Evolutionary conservation across 1,140 invertebrate species (phyloP).

Genomic region (Scaptomyza hsui): DNA sequence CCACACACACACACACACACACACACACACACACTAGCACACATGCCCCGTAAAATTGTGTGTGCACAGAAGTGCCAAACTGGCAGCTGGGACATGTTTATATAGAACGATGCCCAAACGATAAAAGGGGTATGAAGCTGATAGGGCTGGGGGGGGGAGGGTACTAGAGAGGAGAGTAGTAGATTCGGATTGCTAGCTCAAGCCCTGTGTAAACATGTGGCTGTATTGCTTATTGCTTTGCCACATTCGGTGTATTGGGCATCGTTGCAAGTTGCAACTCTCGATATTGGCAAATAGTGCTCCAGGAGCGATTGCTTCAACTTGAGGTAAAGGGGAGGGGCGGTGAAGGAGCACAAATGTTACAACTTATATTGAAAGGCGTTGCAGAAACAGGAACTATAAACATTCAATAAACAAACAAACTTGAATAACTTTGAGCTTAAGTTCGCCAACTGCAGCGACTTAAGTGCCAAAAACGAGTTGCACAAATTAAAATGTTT

Average conservation of each 20-base stretch:
- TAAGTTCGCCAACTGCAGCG: neutral
- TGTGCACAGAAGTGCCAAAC: constrained; percentile 36
- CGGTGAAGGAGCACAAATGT: neutral
- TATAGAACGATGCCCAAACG: constrained; percentile 13
- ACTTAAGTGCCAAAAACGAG: neutral
- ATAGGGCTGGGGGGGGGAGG: neutral
- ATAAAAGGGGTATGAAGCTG: too few relatives aligned
- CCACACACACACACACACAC: neutral
- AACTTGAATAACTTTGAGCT: neutral
- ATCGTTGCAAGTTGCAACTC: constrained; percentile 14
- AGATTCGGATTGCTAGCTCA: constrained; percentile 26
- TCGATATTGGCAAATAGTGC: constrained; percentile 28
- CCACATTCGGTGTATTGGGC: constrained; percentile 5
- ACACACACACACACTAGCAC: neutral
- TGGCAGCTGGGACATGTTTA: constrained; percentile 43
- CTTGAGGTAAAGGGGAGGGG: neutral
- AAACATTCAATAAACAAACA: constrained; percentile 17
- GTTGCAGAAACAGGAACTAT: neutral
- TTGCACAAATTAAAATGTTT: neutral
- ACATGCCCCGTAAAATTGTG: constrained; percentile 15
- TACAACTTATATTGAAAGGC: constrained; percentile 3
- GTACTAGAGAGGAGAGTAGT: neutral
- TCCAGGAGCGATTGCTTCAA: constrained; percentile 1
- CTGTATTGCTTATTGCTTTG: constrained; percentile 33
- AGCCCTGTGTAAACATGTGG: constrained; percentile 24